Conservation (phyloP, 2,888 invertebrate species). For the Apamea monoglypha region DNA sequence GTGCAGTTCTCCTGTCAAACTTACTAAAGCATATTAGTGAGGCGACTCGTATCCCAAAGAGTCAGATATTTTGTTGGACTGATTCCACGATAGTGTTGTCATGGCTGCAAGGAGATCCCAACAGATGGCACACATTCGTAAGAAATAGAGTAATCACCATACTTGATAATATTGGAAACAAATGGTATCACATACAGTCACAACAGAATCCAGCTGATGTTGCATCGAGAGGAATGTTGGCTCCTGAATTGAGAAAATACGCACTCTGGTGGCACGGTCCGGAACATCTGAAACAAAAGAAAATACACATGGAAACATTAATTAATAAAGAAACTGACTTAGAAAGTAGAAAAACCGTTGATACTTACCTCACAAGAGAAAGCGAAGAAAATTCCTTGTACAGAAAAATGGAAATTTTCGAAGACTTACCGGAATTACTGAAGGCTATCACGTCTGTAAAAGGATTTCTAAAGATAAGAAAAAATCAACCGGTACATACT, state of each 20-base stretch:
- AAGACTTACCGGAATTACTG: too few species aligned
- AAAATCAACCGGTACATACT: neutral
- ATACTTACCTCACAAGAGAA: constrained; percentile 17
- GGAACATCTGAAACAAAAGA: constrained; percentile 13
- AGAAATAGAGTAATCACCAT: neutral
- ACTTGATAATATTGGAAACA: neutral
- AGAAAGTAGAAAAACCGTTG: neutral
- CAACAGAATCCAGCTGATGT: too few species aligned
- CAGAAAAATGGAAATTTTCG: too few species aligned
- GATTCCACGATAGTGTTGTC: too few species aligned
- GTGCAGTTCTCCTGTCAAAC: too few species aligned
- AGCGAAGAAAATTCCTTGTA: neutral
- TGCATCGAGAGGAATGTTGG: too few species aligned
- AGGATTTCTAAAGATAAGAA: neutral
- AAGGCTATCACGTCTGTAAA: too few species aligned
- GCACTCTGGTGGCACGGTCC: constrained; percentile 24
- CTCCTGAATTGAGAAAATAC: too few species aligned
- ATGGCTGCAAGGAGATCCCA: constrained; percentile 9
- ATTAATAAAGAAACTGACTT: constrained; percentile 3
- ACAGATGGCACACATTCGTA: constrained; percentile 15
- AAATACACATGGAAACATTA: constrained; percentile 4
- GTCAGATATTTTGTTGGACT: too few species aligned
- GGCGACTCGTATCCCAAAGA: too few species aligned
- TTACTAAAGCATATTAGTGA: too few species aligned
- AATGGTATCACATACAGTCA: neutral